Evolutionary conservation across 2,888 invertebrate genomes (phyloP), one percentile per base, ranked within the genome.

Genomic region (Copidosoma aretas): DNA sequence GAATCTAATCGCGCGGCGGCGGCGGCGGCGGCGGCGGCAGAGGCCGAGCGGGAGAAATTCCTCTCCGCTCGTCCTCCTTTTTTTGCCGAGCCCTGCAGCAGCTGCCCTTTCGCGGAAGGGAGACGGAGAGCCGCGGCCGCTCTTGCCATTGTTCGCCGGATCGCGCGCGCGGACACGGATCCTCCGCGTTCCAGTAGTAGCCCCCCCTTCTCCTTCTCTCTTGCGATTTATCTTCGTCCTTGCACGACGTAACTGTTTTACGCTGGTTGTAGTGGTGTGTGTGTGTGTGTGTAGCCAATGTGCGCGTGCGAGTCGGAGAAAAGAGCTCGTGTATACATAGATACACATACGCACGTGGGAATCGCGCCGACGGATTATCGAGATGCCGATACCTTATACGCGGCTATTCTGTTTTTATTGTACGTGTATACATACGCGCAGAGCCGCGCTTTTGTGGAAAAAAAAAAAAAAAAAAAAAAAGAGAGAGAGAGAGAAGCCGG

Each of bases 131-230:
- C 60, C 41, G 25, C 60, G 15, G 32, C 57, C 8, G 32, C 57
- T 61, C 32, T 58, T 58, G 43, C 67, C 70, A 70, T 70, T 70
- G 70, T 70, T 70, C 61, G 58, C 60, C 60, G 22, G 4, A 32
- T 3, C 49, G 24, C 70, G 71, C 71, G 32, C 49, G 24, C 70
- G 71, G 71, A 72, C 75, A 74, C 73, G 72, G 73, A 74, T 74
- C 76, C 74, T 73, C 74, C 71, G 74, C 75, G 74, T 76, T 75
- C 75, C 75, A 73, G 73, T 75, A 74, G 76, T 74, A 73, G 69
- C 71, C 58, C 64, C 43, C 51, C 41, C 53, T 43, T 52, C 39
- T 49, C 57, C 39, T 51, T 46, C 57, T 64, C 32, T 62, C 17
- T 46, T 51, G 65, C 70, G 65, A 70, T 72, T 70, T 72, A 72